A percentile compares a stretch with the other conserved stretches of the same genome.
These are phyloP conservation scores for Chaenogobius annularis DNA, from an alignment of 2,113 vertebrate species.

Conservation along the genomic window DNA sequence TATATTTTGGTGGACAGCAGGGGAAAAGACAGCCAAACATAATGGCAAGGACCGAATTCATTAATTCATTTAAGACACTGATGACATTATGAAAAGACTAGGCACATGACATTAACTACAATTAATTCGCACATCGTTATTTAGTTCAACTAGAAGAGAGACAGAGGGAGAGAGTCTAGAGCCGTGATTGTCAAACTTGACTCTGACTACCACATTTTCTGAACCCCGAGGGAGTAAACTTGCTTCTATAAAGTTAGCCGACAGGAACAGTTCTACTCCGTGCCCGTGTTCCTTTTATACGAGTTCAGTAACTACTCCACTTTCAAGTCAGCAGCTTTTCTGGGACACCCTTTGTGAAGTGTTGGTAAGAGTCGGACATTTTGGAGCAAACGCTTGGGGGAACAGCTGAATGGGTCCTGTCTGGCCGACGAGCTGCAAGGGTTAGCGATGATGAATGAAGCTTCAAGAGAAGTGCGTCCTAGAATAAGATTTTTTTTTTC, in stretches of 20 bases:
- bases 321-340: conserved; percentile 41
- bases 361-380: conserved; percentile 12
- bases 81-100: no score
- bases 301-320: conserved; percentile 21
- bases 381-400: conserved; percentile 4
- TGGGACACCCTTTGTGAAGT: conserved; percentile 35
- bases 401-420: conserved; percentile 29
- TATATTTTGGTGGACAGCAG: no score
- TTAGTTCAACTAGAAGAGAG: no score
- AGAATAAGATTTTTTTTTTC: conserved; percentile 14
- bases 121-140: no score
- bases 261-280: conserved; percentile 15
- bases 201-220: conserved; percentile 30
- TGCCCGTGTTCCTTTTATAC: conserved; percentile 8
- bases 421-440: conserved; percentile 21
- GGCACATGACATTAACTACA: no score
- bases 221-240: conserved; percentile 37
- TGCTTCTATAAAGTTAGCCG: conserved; percentile 25
- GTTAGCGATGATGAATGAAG: conserved; percentile 58
- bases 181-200: no score
- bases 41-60: no score
- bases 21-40: no score
- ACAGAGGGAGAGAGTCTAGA: no score
- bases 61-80: no score
- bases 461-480: conserved; percentile 25